Percentiles rank a stretch among this genome's conserved stretches.
Conservation (phyloP, 2,113 vertebrate genomes). For the Corythornis vintsioides region DNA sequence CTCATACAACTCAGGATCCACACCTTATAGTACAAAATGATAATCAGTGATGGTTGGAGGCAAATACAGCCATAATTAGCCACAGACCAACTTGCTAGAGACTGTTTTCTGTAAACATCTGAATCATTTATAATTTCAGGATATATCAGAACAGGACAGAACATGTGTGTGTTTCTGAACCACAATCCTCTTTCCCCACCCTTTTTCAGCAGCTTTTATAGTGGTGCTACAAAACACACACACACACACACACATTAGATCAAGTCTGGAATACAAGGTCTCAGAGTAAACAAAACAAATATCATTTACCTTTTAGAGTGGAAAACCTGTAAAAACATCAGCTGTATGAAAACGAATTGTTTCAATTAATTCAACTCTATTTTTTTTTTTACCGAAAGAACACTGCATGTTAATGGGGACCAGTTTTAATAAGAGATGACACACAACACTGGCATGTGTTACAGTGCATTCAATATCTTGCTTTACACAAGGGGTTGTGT, state of each 20-base stretch:
- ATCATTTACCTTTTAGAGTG: not conserved
- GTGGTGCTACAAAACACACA: not conserved
- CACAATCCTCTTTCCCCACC: not conserved
- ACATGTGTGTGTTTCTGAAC: not conserved
- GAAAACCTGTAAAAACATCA: not conserved
- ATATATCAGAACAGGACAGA: constrained; percentile 3
- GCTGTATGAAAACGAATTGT: not conserved
- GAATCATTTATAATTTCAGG: constrained; percentile 65
- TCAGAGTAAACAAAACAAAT: not conserved
- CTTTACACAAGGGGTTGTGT: not conserved
- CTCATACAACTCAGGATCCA: constrained; percentile 96
- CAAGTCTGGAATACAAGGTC: constrained; percentile 36
- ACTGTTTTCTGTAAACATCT: constrained; percentile 80
- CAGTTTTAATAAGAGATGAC: not conserved
- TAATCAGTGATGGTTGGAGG: constrained; percentile 75
- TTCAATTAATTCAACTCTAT: not conserved
- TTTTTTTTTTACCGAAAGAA: not conserved
- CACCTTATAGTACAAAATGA: constrained; percentile 85
- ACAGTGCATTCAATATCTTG: not conserved
- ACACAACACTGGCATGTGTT: not conserved
- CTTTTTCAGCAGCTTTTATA: not conserved
- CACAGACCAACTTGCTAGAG: constrained; percentile 60
- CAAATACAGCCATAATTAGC: not conserved
- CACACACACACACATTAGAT: not conserved
- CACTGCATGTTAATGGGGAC: not conserved